phyloP scores from a whole-genome alignment of 2,888 invertebrate genomes.

The Pristionchus arcanus region DNA sequence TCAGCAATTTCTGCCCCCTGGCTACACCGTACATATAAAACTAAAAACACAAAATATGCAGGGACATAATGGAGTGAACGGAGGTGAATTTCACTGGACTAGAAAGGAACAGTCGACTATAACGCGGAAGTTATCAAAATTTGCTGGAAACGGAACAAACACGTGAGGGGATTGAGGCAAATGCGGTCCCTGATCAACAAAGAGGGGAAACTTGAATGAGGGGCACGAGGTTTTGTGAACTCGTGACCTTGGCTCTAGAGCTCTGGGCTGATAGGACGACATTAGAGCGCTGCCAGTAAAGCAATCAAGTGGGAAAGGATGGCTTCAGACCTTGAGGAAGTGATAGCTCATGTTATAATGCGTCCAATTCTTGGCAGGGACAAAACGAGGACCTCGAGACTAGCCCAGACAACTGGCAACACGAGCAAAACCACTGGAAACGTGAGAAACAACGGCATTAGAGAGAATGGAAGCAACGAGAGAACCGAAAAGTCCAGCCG shows the following conservation, averaged over 20 bases:
- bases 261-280: slow-evolving; percentile 11
- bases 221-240: slow-evolving; percentile 33
- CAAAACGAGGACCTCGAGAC: not conserved
- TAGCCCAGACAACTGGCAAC: not conserved
- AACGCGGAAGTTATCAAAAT: not conserved
- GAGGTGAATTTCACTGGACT: no score
- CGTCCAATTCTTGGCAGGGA: not conserved
- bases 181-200: not conserved
- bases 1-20: not conserved
- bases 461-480: not conserved
- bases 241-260: slow-evolving; percentile 17
- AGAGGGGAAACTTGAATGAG: not conserved
- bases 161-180: not conserved
- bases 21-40: no score
- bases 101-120: not conserved
- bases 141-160: not conserved
- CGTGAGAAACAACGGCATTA: slow-evolving; percentile 9
- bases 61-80: no score
- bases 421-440: not conserved
- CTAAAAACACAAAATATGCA: no score
- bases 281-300: not conserved
- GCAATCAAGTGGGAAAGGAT: not conserved
- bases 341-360: not conserved
- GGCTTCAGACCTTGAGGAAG: not conserved
- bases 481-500: not conserved